Base-by-base conservation (phyloP, 2,888 invertebrate species). In the Cosmorhoe ocellata region DNA sequence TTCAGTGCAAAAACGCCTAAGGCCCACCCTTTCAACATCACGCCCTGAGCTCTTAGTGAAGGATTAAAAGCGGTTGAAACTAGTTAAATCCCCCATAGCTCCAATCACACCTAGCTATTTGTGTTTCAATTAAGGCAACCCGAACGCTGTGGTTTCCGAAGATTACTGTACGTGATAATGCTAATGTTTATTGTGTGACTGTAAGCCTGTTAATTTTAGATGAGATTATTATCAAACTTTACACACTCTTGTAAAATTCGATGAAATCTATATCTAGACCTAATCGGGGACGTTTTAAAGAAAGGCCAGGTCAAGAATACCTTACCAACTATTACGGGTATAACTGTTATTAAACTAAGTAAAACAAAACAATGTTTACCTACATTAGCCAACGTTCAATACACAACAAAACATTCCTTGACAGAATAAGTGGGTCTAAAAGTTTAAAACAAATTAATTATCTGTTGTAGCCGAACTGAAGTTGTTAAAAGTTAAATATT, bases 21-120 rank as follows among this genome's bases (percentile, higher is more conserved):
- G 68, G 63, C 57, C 44, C 59, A 54, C 58, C 70, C 69, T 69
- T 73, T 71, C 64, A 72, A 63, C 71, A 67, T 71, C 68, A 58
- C 74, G 66, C 71, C 74, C 72, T 76, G 40, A 33, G 32, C 55
- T 55, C 48, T 36, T 69, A 70, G 71, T 46, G 60, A 64, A 56
- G 64, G 66, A 63, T 71, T 71, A 63, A 65, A 74, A 74, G 69
- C 69, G 67, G 68, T 68, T 70, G 55, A 56, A 77, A 74, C 73
- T 74, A 71, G 75, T 76, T 79, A 76, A 80, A 84, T 79, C 76
- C 66, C 51, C 75, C 66, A 74, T 79, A 77, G 72, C 70, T 76
- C 74, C 78, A 75, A 81, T 84, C 81, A 74, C 82, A 83, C 79
- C 81, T 76, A 77, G 68, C 76, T 82, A 84, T 84, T 85, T 84